Evolutionary conservation across 2,888 invertebrate genomes (phyloP).

Genomic region (Agrilus cyanescens): DNA sequence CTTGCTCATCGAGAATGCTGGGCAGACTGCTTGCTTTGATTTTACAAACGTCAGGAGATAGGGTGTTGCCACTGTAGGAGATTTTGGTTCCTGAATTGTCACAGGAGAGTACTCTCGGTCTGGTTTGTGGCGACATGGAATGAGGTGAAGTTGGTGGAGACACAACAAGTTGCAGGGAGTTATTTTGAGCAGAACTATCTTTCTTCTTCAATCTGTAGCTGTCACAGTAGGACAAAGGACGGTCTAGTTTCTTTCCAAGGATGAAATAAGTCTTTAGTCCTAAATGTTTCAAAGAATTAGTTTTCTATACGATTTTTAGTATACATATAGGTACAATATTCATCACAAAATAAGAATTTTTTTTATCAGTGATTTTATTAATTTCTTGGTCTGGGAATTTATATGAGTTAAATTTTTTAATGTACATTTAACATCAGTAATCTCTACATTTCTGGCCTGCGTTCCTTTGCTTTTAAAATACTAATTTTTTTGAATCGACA

Average conservation of each 20-base stretch:
- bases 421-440: too few relatives aligned
- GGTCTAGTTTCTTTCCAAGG: slow-evolving; percentile 55
- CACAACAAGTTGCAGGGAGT: slow-evolving; percentile 45
- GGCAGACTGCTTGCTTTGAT: slow-evolving; percentile 69
- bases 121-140: slow-evolving; percentile 28
- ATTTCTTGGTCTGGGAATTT: too few relatives aligned
- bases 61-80: slow-evolving; percentile 39
- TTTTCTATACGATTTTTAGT: too few relatives aligned
- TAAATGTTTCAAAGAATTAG: slow-evolving; percentile 30
- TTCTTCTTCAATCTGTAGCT: slow-evolving; percentile 21
- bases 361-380: too few relatives aligned
- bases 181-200: slow-evolving; percentile 26
- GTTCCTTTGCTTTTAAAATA: too few relatives aligned
- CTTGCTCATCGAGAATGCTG: slow-evolving; percentile 65
- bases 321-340: too few relatives aligned
- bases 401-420: too few relatives aligned
- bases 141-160: slow-evolving; percentile 43
- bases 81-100: slow-evolving; percentile 27
- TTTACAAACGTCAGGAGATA: slow-evolving; percentile 48
- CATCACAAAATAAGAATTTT: too few relatives aligned
- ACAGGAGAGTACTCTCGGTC: slow-evolving; percentile 33
- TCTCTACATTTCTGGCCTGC: too few relatives aligned
- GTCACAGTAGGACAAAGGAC: slow-evolving; percentile 29
- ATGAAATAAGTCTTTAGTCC: slow-evolving; percentile 82
- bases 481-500: too few relatives aligned